A percentile compares a stretch with the other conserved stretches of the same genome.
Evolutionary conservation across 2,888 invertebrate species (phyloP).

Genomic region (Phaedon cochleariae): DNA sequence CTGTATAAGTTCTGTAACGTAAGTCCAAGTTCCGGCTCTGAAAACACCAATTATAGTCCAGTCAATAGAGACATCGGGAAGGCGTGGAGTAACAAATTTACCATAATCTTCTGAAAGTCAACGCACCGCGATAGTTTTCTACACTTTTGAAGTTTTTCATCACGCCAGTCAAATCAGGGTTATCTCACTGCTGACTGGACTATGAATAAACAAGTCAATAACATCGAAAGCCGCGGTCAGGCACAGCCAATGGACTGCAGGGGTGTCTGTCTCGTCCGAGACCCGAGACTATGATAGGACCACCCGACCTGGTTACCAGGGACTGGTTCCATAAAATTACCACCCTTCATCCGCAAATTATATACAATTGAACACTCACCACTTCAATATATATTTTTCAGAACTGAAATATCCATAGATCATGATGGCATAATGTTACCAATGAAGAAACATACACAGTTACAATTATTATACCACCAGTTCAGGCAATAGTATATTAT

Average conservation of each 20-base stretch:
- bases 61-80: not conserved
- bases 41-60: not conserved
- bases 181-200: not conserved
- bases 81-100: not conserved
- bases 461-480: too few relatives aligned
- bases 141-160: too few relatives aligned
- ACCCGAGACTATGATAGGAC: constrained; percentile 8
- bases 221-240: constrained; percentile 16
- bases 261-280: constrained; percentile 29
- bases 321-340: not conserved
- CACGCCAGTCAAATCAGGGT: not conserved
- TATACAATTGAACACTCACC: too few relatives aligned
- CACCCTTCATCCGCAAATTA: too few relatives aligned
- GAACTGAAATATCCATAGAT: too few relatives aligned
- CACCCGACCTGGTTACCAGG: constrained; percentile 5
- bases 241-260: constrained; percentile 27
- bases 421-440: too few relatives aligned
- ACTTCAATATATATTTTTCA: too few relatives aligned
- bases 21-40: not conserved
- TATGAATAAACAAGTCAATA: not conserved
- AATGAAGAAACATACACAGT: too few relatives aligned
- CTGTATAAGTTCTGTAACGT: too few relatives aligned
- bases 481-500: too few relatives aligned
- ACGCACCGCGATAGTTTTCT: not conserved
- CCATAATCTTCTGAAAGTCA: too few relatives aligned